phyloP scores from a whole-genome alignment of 2,888 invertebrate genomes.

The Drosophila parthenogenetica region DNA sequence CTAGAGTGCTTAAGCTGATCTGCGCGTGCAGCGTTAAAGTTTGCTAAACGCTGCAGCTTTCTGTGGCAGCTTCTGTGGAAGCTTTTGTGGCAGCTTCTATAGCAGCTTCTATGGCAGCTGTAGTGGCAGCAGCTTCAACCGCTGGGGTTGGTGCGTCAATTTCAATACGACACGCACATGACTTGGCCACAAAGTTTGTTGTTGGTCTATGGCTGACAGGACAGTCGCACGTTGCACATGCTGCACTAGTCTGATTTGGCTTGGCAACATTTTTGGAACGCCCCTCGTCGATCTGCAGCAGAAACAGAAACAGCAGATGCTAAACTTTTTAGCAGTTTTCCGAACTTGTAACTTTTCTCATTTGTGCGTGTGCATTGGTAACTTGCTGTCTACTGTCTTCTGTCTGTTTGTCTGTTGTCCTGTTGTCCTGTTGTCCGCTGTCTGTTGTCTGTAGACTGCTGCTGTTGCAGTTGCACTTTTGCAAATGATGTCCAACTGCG shows the following conservation, averaged over 20 bases:
- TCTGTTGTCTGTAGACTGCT: constrained; percentile 13
- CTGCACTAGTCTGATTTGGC: constrained; percentile 5
- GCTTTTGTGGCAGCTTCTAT: background rate
- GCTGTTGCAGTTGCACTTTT: constrained; percentile 46
- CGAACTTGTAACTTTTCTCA: constrained; percentile 77
- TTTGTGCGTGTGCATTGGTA: constrained; percentile 74
- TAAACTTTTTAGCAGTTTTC: constrained; percentile 66
- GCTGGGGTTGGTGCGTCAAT: constrained; percentile 44
- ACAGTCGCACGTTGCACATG: constrained; percentile 23
- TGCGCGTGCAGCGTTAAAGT: constrained; percentile 38
- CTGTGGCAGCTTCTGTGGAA: constrained; percentile 21
- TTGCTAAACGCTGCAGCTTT: constrained; percentile 33
- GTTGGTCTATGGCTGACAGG: constrained; percentile 49
- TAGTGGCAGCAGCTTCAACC: background rate
- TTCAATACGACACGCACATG: constrained; percentile 69
- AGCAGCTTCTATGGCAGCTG: background rate
- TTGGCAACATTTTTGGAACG: constrained; percentile 4
- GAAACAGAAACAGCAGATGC: constrained; percentile 44
- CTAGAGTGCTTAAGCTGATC: constrained; percentile 36
- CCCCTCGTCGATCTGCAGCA: constrained; percentile 35
- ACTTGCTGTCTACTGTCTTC: constrained; percentile 54
- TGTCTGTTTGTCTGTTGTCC: constrained; percentile 13
- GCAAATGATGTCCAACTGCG: constrained; percentile 67
- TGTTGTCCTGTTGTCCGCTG: constrained; percentile 22
- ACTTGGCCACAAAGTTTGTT: constrained; percentile 70